Percentiles rank a stretch among this genome's conserved stretches.
These are phyloP conservation scores for Propithecus coquereli DNA, from an alignment of 2,113 vertebrate genomes.

Conservation along the genomic window DNA sequence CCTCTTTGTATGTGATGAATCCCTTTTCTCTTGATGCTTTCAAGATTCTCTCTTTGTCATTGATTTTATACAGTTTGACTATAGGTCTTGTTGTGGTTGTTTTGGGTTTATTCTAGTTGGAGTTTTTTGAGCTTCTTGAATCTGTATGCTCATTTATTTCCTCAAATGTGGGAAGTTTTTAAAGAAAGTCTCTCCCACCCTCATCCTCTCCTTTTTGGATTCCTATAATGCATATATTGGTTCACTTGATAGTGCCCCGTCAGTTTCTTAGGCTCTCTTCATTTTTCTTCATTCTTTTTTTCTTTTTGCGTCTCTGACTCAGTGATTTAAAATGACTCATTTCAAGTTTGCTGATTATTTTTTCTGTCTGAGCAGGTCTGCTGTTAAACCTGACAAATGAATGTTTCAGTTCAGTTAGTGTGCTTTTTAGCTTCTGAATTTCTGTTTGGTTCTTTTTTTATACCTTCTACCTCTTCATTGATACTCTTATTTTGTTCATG, in stretches of 20 bases:
- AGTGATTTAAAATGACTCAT: not conserved
- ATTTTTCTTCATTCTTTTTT: not conserved
- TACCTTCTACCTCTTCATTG: not conserved
- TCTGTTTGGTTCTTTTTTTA: not conserved
- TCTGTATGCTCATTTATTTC: not conserved
- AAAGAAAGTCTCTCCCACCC: not conserved
- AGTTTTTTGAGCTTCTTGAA: not conserved
- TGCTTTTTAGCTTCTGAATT: not conserved
- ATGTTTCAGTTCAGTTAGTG: not conserved
- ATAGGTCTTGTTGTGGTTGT: not conserved
- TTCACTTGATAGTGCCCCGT: not conserved
- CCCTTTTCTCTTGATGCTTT: not conserved
- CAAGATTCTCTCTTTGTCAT: not conserved
- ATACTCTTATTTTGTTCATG: not conserved
- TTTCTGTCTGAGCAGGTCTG: not conserved
- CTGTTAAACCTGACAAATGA: not conserved
- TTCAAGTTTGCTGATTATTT: not conserved
- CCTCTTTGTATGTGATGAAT: not conserved
- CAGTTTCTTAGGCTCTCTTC: not conserved
- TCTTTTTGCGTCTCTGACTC: not conserved
- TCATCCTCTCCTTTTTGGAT: not conserved
- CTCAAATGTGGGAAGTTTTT: not conserved
- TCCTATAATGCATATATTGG: not conserved
- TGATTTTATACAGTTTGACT: not conserved
- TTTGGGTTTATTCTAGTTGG: not conserved